Evolutionary conservation across 2,888 invertebrate species (phyloP).

Genomic region (Muscina levida): DNA sequence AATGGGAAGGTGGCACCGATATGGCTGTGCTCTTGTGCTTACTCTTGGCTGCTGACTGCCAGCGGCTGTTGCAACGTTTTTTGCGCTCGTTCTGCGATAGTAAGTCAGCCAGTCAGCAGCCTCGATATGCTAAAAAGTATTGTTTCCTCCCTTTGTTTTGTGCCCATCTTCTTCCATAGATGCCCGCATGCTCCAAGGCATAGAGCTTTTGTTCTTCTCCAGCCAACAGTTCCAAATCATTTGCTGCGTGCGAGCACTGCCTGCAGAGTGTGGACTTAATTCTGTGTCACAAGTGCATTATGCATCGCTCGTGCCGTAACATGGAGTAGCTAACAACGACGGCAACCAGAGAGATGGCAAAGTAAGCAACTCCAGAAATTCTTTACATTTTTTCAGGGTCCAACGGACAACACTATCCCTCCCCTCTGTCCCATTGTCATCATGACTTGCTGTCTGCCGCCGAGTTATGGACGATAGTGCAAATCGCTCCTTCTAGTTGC

Average conservation of each 20-base stretch:
- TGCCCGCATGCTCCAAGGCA: constrained; percentile 39
- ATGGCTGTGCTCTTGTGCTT: constrained; percentile 64
- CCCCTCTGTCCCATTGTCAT: constrained; percentile 4
- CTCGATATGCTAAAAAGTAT: constrained; percentile 64
- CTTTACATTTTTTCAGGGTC: constrained; percentile 47
- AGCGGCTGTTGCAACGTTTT: constrained; percentile 35
- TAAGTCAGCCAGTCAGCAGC: constrained; percentile 65
- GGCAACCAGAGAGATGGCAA: constrained; percentile 45
- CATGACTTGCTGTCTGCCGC: constrained; percentile 3
- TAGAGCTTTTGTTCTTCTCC: constrained; percentile 38
- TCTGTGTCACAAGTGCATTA: constrained; percentile 54
- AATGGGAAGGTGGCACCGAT: constrained; percentile 67
- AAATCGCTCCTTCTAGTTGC: constrained; percentile 73
- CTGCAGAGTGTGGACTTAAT: constrained; percentile 29
- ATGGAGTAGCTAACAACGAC: constrained; percentile 55
- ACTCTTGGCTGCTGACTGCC: constrained; percentile 64
- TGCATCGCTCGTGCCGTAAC: constrained; percentile 61
- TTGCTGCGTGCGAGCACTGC: background rate
- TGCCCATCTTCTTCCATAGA: constrained; percentile 52
- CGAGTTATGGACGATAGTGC: constrained; percentile 70
- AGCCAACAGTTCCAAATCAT: constrained; percentile 33
- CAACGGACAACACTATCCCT: constrained; percentile 18
- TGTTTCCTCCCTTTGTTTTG: constrained; percentile 58
- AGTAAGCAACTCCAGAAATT: constrained; percentile 46
- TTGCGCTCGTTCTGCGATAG: constrained; percentile 48